phyloP scores from a whole-genome alignment of 2,113 vertebrate species.

The Trematocara zebra region DNA sequence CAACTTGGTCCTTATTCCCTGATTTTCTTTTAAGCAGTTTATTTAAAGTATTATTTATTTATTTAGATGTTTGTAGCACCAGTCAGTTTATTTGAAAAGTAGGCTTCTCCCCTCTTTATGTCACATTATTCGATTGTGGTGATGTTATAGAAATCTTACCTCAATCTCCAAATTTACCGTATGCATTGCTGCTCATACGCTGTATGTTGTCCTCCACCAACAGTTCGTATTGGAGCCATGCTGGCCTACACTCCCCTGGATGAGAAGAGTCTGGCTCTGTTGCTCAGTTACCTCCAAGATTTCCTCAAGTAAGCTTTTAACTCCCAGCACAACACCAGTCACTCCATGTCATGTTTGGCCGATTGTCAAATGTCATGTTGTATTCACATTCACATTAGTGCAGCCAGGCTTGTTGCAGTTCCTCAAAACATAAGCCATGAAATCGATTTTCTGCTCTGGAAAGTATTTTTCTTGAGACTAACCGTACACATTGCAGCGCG shows the following conservation, averaged over 20 bases:
- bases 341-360: not conserved
- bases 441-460: constrained; percentile 25
- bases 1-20: not conserved
- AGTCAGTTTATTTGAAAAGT: not conserved
- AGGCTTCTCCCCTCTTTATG: not conserved
- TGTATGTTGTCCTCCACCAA: not conserved
- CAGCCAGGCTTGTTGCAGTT: constrained; percentile 16
- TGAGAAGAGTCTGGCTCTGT: constrained; percentile 93
- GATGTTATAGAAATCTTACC: not conserved
- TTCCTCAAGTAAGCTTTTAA: constrained; percentile 88
- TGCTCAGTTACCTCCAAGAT: constrained; percentile 94
- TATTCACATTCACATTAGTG: not conserved
- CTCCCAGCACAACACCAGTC: not conserved
- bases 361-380: not conserved
- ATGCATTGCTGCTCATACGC: not conserved
- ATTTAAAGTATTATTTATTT: not conserved
- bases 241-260: constrained; percentile 94
- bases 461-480: not conserved
- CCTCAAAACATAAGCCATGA: not conserved
- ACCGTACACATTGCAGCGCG: not conserved
- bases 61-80: not conserved
- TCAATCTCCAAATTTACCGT: not conserved
- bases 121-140: not conserved
- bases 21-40: not conserved
- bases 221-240: constrained; percentile 95